Evolutionary conservation across 2,888 invertebrate species (phyloP), one percentile per base, ranked within the genome.

Genomic region (Timema cristinae): DNA sequence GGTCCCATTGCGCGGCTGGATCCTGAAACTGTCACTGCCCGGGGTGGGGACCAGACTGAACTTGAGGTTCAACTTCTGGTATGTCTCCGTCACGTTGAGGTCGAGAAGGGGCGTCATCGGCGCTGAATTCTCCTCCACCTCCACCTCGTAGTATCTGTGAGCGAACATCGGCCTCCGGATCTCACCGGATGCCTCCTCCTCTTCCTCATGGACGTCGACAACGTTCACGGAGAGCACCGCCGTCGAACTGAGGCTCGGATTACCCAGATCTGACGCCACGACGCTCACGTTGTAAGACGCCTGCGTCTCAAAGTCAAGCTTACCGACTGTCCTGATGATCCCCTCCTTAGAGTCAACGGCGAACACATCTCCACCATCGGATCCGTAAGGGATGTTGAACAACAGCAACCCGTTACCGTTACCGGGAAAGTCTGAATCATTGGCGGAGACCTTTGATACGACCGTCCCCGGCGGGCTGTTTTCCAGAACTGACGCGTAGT

Each of bases 391-490:
- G 47, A 74, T 59, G 54, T 67, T 52, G 76, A 91, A 95, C 0
- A 94, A 82, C 5, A 95, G 88, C 63, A 94, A 82, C 0, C 94
- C 94, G 79, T 95, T 95, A n/a, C 94, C 94, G 79, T 94, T 94
- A 1, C 92, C 92, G 63, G 89, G 83, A 77, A 92, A 93, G 80
- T 95, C 95, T 13, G 91, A 89, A 81, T 95, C 95, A 75, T 94
- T 93, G 0, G 95, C 95, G 74, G 87, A 89, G 2, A 95, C 88
- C 81, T 88, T 89, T 0, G 90, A 88, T 0, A 95, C 90, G 66
- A 89, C 84, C 56, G 90, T 89, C 10, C 94, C 94, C 0, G 91
- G 85, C 6, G 90, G 89, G 13, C 89, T 87, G 79, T 92, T 91
- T 80, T 94, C 92, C 75, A 89, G 87, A 16, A 93, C 83, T 11